phyloP scores from a whole-genome alignment of 2,113 vertebrate genomes.

The Melanostigma gelatinosum region DNA sequence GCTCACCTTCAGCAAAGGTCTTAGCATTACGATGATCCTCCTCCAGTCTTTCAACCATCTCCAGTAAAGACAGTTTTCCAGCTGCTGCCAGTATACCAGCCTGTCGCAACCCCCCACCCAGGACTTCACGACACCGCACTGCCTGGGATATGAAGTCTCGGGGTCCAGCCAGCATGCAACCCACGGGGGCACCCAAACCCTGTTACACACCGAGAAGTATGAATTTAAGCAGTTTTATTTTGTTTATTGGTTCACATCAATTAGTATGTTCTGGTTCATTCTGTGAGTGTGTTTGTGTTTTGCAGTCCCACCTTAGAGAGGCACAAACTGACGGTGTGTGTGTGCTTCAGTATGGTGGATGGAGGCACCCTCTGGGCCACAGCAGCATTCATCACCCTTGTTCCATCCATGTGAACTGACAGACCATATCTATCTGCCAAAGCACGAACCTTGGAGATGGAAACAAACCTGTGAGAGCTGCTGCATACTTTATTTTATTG shows the following conservation, averaged over 20 bases:
- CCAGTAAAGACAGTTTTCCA: constrained; percentile 82
- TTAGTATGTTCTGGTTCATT: neutral
- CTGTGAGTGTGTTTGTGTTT: constrained; percentile 51
- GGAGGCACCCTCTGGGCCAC: constrained; percentile 82
- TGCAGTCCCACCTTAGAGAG: constrained; percentile 87
- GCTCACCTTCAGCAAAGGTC: constrained; percentile 85
- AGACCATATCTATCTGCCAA: constrained; percentile 81
- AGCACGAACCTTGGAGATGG: constrained; percentile 75
- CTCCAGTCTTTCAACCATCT: constrained; percentile 65
- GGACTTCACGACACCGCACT: constrained; percentile 81
- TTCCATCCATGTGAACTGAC: constrained; percentile 88
- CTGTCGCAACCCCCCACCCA: constrained; percentile 88
- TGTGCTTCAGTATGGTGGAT: constrained; percentile 82
- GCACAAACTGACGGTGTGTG: constrained; percentile 88
- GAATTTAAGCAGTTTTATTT: neutral
- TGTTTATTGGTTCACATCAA: neutral
- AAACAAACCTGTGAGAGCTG: constrained; percentile 5
- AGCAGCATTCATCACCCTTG: constrained; percentile 86
- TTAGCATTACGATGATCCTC: constrained; percentile 85
- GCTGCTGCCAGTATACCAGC: constrained; percentile 86
- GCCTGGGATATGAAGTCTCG: constrained; percentile 82
- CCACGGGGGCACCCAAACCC: constrained; percentile 87
- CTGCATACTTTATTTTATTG: neutral
- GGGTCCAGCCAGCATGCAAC: constrained; percentile 82
- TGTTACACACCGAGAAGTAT: constrained; percentile 47